Conservation (phyloP, 2,888 invertebrate species). For the Cistogaster globosa region DNA sequence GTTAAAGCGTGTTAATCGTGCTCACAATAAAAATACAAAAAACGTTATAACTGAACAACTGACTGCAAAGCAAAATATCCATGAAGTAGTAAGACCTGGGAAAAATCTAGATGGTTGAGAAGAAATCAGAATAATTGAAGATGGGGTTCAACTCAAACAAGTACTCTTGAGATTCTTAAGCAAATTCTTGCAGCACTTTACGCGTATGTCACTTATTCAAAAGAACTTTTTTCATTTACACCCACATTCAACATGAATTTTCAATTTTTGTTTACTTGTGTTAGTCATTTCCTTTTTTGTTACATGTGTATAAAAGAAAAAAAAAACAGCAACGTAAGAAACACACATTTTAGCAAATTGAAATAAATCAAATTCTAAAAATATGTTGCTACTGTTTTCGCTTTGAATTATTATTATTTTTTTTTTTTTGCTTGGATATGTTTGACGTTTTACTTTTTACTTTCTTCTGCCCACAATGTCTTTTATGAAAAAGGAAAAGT, state of each 20-base stretch:
- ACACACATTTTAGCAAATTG: conserved; percentile 39
- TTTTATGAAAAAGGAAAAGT: conserved; percentile 11
- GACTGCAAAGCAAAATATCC: conserved; percentile 18
- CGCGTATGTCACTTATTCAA: conserved; percentile 56
- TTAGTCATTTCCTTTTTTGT: conserved; percentile 1
- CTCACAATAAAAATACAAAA: conserved; percentile 10
- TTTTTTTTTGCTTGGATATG: conserved; percentile 18
- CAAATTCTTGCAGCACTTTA: conserved; percentile 28
- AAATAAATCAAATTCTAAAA: conserved; percentile 65
- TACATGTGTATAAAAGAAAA: not conserved
- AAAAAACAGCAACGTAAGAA: not conserved
- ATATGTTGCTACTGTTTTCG: conserved; percentile 51
- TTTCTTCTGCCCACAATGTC: not conserved
- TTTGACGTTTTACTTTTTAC: not conserved
- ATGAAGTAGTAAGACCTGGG: not conserved
- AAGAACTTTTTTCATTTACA: conserved; percentile 43
- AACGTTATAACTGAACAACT: not conserved
- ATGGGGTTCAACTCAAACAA: conserved; percentile 23
- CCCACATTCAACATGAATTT: conserved; percentile 42
- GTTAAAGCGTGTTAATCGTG: conserved; percentile 64
- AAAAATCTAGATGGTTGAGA: too few species aligned
- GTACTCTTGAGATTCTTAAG: conserved; percentile 47
- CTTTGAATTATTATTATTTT: conserved; percentile 8
- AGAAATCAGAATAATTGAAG: not conserved
- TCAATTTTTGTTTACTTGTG: conserved; percentile 41